A percentile compares a stretch with the other conserved stretches of the same genome.
phyloP scores from a whole-genome alignment of 1,140 invertebrate genomes.

The Panulirus ornatus region DNA sequence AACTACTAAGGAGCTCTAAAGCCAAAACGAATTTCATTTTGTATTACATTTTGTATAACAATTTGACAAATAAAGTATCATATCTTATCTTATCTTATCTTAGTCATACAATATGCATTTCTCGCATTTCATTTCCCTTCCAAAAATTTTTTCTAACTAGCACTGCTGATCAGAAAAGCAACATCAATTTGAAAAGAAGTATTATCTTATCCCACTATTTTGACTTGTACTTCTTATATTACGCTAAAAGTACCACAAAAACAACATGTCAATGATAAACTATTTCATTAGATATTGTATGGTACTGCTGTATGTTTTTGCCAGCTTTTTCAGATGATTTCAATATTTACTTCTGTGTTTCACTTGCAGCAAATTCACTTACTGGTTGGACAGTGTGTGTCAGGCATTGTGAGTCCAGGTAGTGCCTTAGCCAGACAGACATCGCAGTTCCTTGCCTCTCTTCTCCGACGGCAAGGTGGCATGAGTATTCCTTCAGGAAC shows the following conservation, averaged over 20 bases:
- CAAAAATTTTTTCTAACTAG: no score
- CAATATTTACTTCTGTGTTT: not conserved
- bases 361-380: slow-evolving; percentile 34
- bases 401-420: not conserved
- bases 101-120: no score
- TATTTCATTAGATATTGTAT: not conserved
- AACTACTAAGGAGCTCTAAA: no score
- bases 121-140: no score
- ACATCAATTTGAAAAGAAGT: not conserved
- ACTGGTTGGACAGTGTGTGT: slow-evolving; percentile 22
- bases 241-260: not conserved
- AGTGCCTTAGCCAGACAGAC: slow-evolving; percentile 4
- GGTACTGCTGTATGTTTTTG: not conserved
- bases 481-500: not conserved
- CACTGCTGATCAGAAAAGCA: no score
- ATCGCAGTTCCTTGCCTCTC: slow-evolving; percentile 18
- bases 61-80: no score
- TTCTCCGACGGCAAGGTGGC: slow-evolving; percentile 4
- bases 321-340: not conserved
- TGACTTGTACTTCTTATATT: not conserved
- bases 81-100: no score
- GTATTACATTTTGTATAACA: no score
- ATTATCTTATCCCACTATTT: not conserved
- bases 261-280: not conserved
- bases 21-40: no score